A percentile compares a stretch with the other conserved stretches of the same genome.
These are phyloP conservation scores for Propithecus perrieri DNA, from an alignment of 2,797 vertebrate genomes.

Conservation along the genomic window DNA sequence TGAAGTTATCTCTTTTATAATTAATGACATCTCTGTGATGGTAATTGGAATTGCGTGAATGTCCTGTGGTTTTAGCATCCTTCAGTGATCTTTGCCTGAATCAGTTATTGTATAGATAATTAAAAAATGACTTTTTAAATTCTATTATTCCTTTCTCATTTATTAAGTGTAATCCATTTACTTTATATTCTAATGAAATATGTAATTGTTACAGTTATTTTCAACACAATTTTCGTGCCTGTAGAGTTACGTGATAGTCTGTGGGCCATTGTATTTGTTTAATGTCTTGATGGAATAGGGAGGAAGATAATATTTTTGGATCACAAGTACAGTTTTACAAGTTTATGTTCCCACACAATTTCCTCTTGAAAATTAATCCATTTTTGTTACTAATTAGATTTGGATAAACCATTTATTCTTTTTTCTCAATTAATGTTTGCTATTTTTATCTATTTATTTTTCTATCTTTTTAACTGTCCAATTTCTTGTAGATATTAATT, in stretches of 20 bases:
- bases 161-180: neutral
- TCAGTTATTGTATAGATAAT: neutral
- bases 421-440: neutral
- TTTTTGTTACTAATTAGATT: constrained; percentile 7
- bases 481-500: neutral
- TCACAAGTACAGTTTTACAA: neutral
- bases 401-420: neutral
- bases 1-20: neutral
- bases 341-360: neutral
- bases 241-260: neutral
- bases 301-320: neutral
- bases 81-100: neutral
- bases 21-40: neutral
- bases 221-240: neutral
- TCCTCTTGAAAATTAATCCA: constrained; percentile 31
- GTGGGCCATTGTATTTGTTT: neutral
- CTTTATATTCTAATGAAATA: constrained; percentile 3
- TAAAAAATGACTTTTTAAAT: neutral
- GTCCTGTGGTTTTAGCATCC: neutral
- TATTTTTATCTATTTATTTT: neutral
- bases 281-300: neutral
- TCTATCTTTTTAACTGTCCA: neutral
- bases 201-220: neutral
- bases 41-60: neutral
- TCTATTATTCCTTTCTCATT: neutral